phyloP scores from a whole-genome alignment of 2,888 invertebrate genomes.

The Drosophila cyrtoloma region DNA sequence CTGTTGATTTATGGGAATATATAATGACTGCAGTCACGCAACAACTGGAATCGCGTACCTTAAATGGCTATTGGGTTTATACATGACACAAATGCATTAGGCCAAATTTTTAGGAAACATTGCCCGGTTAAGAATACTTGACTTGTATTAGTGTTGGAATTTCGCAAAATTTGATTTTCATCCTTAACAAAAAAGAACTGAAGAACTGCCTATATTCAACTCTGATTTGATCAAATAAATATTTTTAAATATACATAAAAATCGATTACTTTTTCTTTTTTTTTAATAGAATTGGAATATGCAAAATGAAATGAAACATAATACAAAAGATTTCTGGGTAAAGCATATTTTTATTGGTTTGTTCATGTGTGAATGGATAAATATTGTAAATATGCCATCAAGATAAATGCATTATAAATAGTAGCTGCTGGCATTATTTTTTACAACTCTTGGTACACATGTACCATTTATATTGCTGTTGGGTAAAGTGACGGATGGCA shows the following conservation, averaged over 20 bases:
- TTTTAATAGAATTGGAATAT: neutral
- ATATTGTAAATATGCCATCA: neutral
- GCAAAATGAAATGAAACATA: neutral
- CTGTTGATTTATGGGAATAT: conserved; percentile 24
- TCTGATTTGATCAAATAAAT: neutral
- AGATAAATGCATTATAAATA: neutral
- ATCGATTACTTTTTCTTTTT: neutral
- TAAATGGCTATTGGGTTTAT: conserved; percentile 30
- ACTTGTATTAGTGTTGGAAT: neutral
- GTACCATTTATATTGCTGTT: conserved; percentile 4
- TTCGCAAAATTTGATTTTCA: neutral
- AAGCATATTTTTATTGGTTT: neutral
- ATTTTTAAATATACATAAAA: neutral
- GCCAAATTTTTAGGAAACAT: neutral
- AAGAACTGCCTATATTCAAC: neutral
- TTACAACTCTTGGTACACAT: neutral
- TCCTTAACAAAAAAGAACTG: neutral
- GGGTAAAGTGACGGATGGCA: conserved; percentile 1
- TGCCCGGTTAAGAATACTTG: neutral
- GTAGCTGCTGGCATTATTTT: neutral
- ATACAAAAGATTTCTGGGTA: neutral
- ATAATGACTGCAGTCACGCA: conserved; percentile 37
- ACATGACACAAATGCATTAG: conserved; percentile 60
- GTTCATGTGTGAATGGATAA: neutral
- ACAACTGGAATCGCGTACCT: conserved; percentile 8